Evolutionary conservation across 2,888 invertebrate genomes (phyloP).

Genomic region (Aspidiotus destructor): DNA sequence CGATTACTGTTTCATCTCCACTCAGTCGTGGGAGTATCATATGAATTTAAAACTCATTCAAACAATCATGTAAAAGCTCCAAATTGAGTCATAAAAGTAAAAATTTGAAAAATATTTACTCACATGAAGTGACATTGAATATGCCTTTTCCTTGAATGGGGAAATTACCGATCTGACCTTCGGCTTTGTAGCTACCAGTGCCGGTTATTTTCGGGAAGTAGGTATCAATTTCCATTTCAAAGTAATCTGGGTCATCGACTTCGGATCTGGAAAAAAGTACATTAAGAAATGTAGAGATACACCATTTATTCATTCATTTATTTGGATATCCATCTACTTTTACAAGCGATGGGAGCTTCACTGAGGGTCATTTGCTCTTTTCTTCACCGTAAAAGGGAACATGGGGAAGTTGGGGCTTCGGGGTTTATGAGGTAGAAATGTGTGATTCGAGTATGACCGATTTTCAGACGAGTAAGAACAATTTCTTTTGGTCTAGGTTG

Average conservation of each 20-base stretch:
- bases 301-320: neutral
- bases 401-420: too few species aligned
- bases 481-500: too few species aligned
- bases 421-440: too few species aligned
- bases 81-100: too few species aligned
- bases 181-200: constrained; percentile 53
- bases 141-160: constrained; percentile 52
- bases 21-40: too few species aligned
- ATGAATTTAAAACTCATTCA: too few species aligned
- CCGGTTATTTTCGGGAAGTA: constrained; percentile 49
- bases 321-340: neutral
- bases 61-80: too few species aligned
- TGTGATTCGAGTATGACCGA: too few species aligned
- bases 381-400: too few species aligned
- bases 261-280: constrained; percentile 39
- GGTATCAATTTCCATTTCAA: constrained; percentile 51
- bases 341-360: neutral
- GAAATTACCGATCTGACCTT: constrained; percentile 53
- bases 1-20: too few species aligned
- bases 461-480: too few species aligned
- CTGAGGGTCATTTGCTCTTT: neutral
- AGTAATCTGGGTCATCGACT: constrained; percentile 48
- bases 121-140: constrained; percentile 41
- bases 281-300: neutral
- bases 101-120: constrained; percentile 7